These are phyloP conservation scores for Sorex araneus DNA, from an alignment of 2,113 vertebrate species.

Conservation along the genomic window DNA sequence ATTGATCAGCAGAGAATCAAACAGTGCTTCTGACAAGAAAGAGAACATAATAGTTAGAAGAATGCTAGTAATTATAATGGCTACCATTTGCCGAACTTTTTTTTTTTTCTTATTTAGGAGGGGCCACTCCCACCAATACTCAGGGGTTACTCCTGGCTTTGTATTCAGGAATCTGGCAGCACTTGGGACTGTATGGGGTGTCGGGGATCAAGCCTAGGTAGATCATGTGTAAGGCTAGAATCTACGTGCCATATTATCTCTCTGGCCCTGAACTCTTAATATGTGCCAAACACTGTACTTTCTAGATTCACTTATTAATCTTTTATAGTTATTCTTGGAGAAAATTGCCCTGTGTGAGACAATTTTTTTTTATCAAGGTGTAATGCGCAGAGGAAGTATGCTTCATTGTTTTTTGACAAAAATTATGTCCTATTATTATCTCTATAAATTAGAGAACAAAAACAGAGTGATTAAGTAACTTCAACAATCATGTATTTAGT, in stretches of 20 bases:
- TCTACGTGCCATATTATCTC: too few species aligned
- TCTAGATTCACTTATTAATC: background rate
- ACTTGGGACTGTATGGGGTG: too few species aligned
- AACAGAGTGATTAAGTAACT: background rate
- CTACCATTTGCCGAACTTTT: background rate
- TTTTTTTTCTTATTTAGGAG: too few species aligned
- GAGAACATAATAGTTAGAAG: background rate
- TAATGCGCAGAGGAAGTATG: background rate
- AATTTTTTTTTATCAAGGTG: background rate
- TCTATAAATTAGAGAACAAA: background rate
- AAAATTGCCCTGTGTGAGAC: background rate
- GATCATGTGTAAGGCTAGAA: too few species aligned
- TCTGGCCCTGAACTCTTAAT: too few species aligned
- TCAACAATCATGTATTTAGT: background rate
- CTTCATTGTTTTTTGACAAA: slow-evolving; percentile 12
- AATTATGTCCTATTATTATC: background rate
- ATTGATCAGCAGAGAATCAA: background rate
- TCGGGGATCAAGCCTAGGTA: too few species aligned
- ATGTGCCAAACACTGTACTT: background rate
- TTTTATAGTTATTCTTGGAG: background rate
- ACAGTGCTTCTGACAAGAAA: slow-evolving; percentile 3
- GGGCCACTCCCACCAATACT: too few species aligned
- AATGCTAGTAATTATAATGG: background rate
- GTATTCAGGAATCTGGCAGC: too few species aligned
- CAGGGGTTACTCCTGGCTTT: too few species aligned